phyloP scores from a whole-genome alignment of 37 sponge, comb jelly and placozoan species.

The Hexactinellida sp. region DNA sequence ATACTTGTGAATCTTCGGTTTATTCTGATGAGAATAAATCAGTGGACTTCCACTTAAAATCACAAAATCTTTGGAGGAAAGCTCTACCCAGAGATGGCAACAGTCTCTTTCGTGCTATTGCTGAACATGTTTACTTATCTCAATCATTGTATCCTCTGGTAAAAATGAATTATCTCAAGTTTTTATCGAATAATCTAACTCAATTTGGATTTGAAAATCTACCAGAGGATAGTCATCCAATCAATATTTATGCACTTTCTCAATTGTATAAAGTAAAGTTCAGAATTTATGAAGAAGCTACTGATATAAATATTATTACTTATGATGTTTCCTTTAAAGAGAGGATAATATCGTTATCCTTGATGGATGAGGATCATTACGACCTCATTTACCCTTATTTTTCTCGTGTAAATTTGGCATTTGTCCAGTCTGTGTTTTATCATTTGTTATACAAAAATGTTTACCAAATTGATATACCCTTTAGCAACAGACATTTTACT shows the following conservation, averaged over 20 bases:
- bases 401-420: neutral
- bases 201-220: neutral
- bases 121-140: neutral
- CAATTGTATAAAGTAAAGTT: neutral
- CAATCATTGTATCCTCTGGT: neutral
- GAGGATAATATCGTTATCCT: neutral
- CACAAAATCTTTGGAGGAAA: conserved; percentile 16
- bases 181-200: neutral
- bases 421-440: neutral
- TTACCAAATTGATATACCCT: neutral
- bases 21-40: too few relatives aligned
- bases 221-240: too few relatives aligned
- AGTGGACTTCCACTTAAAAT: too few relatives aligned
- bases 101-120: neutral
- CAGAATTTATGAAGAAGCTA: neutral
- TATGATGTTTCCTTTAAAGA: neutral
- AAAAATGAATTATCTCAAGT: neutral
- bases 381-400: neutral
- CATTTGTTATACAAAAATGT: neutral
- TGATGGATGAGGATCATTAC: neutral
- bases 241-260: neutral
- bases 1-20: too few relatives aligned
- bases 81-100: neutral
- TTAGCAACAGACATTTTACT: neutral
- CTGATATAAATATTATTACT: neutral